phyloP scores from a whole-genome alignment of 2,888 invertebrate species.

The Lepidocyrtinus sp. region DNA sequence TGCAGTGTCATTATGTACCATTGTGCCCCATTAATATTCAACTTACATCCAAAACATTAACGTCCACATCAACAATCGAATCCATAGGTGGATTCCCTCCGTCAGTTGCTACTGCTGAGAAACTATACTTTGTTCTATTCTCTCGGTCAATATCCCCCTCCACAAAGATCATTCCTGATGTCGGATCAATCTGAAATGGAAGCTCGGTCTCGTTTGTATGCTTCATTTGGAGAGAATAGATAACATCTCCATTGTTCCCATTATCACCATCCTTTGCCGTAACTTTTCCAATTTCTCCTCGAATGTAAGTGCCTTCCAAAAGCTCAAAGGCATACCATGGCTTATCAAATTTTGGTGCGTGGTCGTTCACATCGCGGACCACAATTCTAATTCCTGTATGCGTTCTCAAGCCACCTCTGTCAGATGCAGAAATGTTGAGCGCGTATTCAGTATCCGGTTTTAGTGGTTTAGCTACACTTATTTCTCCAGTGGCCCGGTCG shows the following conservation, averaged over 20 bases:
- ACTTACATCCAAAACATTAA: constrained; percentile 83
- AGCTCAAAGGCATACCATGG: constrained; percentile 88
- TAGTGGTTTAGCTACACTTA: constrained; percentile 81
- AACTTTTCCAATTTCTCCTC: constrained; percentile 82
- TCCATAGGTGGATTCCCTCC: constrained; percentile 81
- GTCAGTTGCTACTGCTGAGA: constrained; percentile 83
- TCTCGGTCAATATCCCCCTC: constrained; percentile 86
- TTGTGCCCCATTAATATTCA: not conserved
- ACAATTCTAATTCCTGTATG: constrained; percentile 81
- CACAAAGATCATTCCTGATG: constrained; percentile 81
- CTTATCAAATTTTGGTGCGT: constrained; percentile 86
- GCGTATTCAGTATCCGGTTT: constrained; percentile 84
- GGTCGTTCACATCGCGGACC: constrained; percentile 84
- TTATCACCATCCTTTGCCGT: constrained; percentile 86
- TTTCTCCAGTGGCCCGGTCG: constrained; percentile 83
- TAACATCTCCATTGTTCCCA: constrained; percentile 84
- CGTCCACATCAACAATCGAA: constrained; percentile 78
- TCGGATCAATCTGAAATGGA: constrained; percentile 82
- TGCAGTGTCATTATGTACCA: not conserved
- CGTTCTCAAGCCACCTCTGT: constrained; percentile 83
- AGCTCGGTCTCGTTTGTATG: constrained; percentile 72
- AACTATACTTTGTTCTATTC: constrained; percentile 78
- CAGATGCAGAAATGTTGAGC: constrained; percentile 83
- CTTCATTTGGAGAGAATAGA: constrained; percentile 77
- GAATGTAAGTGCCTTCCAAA: constrained; percentile 83